Base-by-base conservation (phyloP, 2,888 invertebrate species). In the Zygogramma bicolorata region DNA sequence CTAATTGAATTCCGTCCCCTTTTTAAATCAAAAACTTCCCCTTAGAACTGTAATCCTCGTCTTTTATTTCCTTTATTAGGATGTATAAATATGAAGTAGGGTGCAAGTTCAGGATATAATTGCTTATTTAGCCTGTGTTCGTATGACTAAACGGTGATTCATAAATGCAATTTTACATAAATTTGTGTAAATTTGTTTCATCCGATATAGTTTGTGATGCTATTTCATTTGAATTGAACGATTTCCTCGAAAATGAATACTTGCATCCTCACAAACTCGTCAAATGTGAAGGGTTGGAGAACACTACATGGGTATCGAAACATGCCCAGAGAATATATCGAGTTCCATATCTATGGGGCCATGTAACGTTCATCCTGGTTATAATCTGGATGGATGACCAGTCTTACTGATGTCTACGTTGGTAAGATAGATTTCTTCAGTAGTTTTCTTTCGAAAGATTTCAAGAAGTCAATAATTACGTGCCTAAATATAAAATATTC, bases 31-130 rank as follows among this genome's bases (percentile, higher is more conserved):
- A 80, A 81, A 79, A 81, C 82, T 82, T 80, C 81, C 83, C 83
- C 83, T 81, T 78, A 81, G 81, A 83, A 83, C 81, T 80, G 84
- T 83, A 84, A 83, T 84, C 81, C 82, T 81, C 81, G 80, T 82
- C 83, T 84, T 84, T 84, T 85, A 85, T 85, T 85, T 84, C 83
- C 82, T 83, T 84, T 84, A 85, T 85, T 84, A 81, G 83, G 79
- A 81, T 81, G 81, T 85, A 84, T 84, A 85, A 84, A 85, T 84
- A 84, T 84, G 84, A 83, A 83, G 81, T 80, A 78, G 81, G 81
- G 80, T 78, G 76, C 75, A 75, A 79, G 79, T 79, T 80, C 78
- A 71, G 75, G 77, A 75, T 80, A 80, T 82, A 81, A 83, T 81
- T 81, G 80, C 79, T 80, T 80, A 81, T 81, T 83, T 83, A 82